These are phyloP conservation scores for Catharus minimus DNA, from an alignment of 2,113 vertebrate species.

Conservation along the genomic window DNA sequence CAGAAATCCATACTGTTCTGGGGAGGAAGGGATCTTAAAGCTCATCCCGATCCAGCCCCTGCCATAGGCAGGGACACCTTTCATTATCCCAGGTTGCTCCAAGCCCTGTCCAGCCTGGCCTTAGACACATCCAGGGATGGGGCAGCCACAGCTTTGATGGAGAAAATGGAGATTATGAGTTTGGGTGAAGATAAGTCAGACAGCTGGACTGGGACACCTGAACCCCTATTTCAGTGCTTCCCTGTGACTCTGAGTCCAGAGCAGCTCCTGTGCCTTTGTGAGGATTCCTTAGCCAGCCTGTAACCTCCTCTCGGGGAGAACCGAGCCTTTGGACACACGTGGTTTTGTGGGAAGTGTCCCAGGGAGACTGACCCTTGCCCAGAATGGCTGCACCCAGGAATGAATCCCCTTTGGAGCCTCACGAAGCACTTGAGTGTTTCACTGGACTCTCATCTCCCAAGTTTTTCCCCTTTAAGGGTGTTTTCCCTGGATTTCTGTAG, in stretches of 20 bases:
- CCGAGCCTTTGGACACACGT: background rate
- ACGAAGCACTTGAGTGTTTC: accelerated
- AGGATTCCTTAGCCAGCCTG: background rate
- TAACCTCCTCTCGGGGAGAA: accelerated
- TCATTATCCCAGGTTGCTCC: background rate
- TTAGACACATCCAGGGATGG: background rate
- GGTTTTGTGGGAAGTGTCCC: background rate
- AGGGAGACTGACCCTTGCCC: background rate
- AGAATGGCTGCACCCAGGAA: background rate
- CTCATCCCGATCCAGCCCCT: accelerated
- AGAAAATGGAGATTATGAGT: background rate
- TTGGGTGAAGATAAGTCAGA: background rate
- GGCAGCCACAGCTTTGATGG: background rate
- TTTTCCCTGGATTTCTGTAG: background rate
- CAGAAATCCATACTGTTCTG: background rate
- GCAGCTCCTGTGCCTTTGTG: background rate
- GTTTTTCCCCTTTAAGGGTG: background rate
- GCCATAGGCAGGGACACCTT: background rate
- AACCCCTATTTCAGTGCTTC: background rate
- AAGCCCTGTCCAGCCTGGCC: accelerated
- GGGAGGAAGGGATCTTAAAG: background rate
- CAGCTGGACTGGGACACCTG: background rate
- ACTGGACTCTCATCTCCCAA: background rate
- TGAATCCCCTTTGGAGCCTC: background rate
- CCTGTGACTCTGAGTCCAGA: background rate